Evolutionary conservation across 2,888 invertebrate species (phyloP).

Genomic region (Proisotoma minuta): DNA sequence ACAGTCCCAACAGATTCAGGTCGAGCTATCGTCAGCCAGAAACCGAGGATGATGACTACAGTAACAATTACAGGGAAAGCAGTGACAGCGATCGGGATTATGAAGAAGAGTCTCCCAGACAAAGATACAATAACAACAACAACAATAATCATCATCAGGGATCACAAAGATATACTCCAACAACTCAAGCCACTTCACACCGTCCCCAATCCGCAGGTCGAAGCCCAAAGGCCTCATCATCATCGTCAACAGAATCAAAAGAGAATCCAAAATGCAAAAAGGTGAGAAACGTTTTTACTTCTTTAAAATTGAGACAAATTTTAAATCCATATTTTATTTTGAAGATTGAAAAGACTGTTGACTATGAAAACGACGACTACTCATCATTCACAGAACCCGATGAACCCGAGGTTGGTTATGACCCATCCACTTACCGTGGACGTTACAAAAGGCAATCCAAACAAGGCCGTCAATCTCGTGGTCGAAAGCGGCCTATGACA

Average conservation of each 20-base stretch:
- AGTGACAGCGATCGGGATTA: constrained; percentile 3
- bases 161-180: constrained; percentile 27
- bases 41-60: constrained; percentile 38
- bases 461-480: constrained; percentile 20
- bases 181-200: constrained; percentile 42
- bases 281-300: too few relatives aligned
- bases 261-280: constrained; percentile 48
- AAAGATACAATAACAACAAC: constrained; percentile 10
- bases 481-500: constrained; percentile 46
- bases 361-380: constrained; percentile 38
- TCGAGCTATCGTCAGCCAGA: constrained; percentile 43
- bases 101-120: constrained; percentile 16
- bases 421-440: constrained; percentile 41
- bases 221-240: background rate
- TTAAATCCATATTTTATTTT: too few relatives aligned
- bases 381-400: constrained; percentile 39
- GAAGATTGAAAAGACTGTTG: constrained; percentile 47
- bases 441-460: constrained; percentile 55
- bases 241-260: constrained; percentile 38
- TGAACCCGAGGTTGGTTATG: constrained; percentile 43
- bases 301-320: too few relatives aligned
- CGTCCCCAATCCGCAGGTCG: constrained; percentile 32
- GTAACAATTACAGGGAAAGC: constrained; percentile 18
- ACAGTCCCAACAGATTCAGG: constrained; percentile 34
- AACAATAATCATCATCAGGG: background rate